phyloP scores from a whole-genome alignment of 2,113 vertebrate species.

The Labrus mixtus region DNA sequence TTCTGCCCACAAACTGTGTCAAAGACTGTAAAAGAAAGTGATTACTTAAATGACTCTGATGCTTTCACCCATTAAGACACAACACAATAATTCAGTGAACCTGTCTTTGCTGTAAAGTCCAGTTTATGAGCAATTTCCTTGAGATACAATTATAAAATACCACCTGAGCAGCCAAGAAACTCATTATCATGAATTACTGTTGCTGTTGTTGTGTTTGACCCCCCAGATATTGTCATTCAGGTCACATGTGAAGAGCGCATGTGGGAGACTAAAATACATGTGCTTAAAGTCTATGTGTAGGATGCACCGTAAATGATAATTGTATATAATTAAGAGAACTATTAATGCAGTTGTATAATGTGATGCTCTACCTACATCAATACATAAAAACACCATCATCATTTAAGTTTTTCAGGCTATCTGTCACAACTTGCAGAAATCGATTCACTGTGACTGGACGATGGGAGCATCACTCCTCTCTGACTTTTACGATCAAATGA shows the following conservation, averaged over 20 bases:
- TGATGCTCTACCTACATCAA: conserved; percentile 8
- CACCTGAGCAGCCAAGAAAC: conserved; percentile 1
- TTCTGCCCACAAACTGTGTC: background rate
- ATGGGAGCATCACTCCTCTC: background rate
- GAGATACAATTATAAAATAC: background rate
- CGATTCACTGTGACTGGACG: background rate
- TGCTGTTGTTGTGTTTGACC: conserved; percentile 6
- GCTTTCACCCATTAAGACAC: background rate
- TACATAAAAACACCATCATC: background rate
- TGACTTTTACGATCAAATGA: conserved; percentile 4
- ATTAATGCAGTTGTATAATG: conserved; percentile 6
- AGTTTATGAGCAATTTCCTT: conserved; percentile 1
- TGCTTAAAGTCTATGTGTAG: background rate
- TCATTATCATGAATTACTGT: conserved; percentile 32
- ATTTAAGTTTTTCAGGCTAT: conserved; percentile 11
- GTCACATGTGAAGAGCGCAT: conserved; percentile 9
- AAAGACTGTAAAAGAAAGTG: background rate
- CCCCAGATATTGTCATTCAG: conserved; percentile 19
- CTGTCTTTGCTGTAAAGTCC: background rate
- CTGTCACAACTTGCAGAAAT: conserved; percentile 5
- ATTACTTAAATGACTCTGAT: conserved; percentile 6
- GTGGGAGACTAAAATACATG: conserved; percentile 14
- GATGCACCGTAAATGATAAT: conserved; percentile 15
- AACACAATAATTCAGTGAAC: background rate
- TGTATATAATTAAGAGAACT: conserved; percentile 15